Conservation (phyloP, 2,113 vertebrate genomes). For the Spheniscus mendiculus region DNA sequence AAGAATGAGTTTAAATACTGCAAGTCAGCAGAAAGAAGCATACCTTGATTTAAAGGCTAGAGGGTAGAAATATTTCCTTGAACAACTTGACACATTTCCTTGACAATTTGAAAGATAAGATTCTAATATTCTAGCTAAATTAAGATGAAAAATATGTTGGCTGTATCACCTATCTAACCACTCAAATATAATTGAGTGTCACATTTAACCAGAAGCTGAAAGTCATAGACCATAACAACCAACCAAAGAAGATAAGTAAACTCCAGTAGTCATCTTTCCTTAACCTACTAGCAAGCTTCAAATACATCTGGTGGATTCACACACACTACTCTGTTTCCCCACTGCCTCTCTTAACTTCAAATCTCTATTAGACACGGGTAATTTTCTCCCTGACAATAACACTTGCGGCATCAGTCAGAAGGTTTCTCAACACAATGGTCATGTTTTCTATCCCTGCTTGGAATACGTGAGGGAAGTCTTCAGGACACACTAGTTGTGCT, state of each 20-base stretch:
- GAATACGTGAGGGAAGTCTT: not conserved
- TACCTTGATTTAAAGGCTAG: not conserved
- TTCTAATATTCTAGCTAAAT: not conserved
- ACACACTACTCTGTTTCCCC: not conserved
- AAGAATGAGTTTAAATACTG: not conserved
- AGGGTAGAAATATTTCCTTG: not conserved
- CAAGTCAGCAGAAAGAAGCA: not conserved
- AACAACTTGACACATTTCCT: not conserved
- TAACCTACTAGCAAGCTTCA: not conserved
- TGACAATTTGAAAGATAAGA: not conserved
- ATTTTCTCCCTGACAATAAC: not conserved
- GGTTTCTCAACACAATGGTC: not conserved
- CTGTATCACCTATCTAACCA: not conserved
- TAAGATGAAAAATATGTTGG: not conserved
- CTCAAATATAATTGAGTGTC: not conserved
- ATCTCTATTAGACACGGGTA: not conserved
- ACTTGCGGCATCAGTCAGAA: not conserved
- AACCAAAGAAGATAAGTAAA: not conserved
- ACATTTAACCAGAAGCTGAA: not conserved
- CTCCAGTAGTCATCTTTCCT: not conserved
- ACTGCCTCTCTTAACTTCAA: not conserved
- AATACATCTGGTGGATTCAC: not conserved
- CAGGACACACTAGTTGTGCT: not conserved
- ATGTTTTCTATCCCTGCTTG: not conserved
- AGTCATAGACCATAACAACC: not conserved